These are phyloP conservation scores for Sorex maritimensis DNA, from an alignment of 2,797 vertebrate genomes.

Conservation along the genomic window DNA sequence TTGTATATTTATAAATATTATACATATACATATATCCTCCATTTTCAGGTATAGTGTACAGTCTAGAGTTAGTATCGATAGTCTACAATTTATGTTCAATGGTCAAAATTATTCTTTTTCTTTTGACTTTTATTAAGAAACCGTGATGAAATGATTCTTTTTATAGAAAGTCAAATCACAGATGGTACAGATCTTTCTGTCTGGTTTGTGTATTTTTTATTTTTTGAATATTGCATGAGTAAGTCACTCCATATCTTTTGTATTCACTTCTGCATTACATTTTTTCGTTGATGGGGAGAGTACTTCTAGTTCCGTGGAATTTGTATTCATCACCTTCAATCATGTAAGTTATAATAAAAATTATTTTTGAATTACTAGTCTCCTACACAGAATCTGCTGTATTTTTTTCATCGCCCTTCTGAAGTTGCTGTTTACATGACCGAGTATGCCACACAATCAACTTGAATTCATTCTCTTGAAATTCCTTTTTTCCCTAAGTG, in stretches of 20 bases:
- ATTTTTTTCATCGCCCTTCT: neutral
- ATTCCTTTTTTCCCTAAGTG: neutral
- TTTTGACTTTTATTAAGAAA: too few relatives aligned
- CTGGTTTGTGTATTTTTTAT: constrained; percentile 75
- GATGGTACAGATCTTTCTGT: constrained; percentile 44
- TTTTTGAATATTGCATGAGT: constrained; percentile 86
- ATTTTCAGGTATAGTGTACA: constrained; percentile 90
- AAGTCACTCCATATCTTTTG: constrained; percentile 85
- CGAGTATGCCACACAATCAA: neutral
- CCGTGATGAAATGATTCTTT: constrained; percentile 71
- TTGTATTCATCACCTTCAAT: constrained; percentile 91
- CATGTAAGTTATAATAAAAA: constrained; percentile 97
- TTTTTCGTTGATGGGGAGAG: constrained; percentile 71
- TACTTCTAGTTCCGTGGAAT: constrained; percentile 88
- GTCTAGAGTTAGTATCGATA: constrained; percentile 87
- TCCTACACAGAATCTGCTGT: neutral
- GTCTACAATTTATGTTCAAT: constrained; percentile 82
- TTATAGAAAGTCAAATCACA: constrained; percentile 83
- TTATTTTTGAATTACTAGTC: constrained; percentile 96
- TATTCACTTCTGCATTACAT: constrained; percentile 84
- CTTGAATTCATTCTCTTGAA: constrained; percentile 30
- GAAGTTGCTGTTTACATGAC: neutral
- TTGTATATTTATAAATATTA: constrained; percentile 92
- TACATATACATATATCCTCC: constrained; percentile 87
- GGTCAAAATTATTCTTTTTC: constrained; percentile 80